A percentile compares a stretch with the other conserved stretches of the same genome.
Conservation (phyloP, 2,113 vertebrate genomes). For the Sarotherodon lohbergeri region DNA sequence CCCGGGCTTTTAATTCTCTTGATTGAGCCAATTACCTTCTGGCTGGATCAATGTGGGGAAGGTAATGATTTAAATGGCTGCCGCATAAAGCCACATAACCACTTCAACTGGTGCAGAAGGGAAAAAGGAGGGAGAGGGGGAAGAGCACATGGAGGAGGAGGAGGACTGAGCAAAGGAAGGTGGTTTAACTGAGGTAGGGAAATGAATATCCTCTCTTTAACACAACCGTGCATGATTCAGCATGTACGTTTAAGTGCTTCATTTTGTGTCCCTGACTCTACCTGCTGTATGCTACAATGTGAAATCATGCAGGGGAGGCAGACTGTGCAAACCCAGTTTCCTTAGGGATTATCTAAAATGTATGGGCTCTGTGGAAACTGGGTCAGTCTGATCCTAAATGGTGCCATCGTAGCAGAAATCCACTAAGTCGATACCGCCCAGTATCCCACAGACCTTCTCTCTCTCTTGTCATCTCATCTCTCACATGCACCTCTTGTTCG, state of each 20-base stretch:
- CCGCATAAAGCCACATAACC: constrained; percentile 54
- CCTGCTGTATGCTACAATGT: constrained; percentile 39
- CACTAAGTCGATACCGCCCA: constrained; percentile 46
- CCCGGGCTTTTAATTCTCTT: constrained; percentile 67
- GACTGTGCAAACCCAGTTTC: constrained; percentile 43
- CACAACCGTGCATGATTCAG: constrained; percentile 60
- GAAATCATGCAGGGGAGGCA: constrained; percentile 31
- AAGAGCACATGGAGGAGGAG: background rate
- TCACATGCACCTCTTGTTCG: constrained; percentile 3
- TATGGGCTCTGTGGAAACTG: constrained; percentile 61
- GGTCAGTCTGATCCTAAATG: constrained; percentile 67
- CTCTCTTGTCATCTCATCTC: constrained; percentile 1
- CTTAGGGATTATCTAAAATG: constrained; percentile 63
- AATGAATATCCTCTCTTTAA: constrained; percentile 60
- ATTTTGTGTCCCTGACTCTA: constrained; percentile 40
- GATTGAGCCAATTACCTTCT: constrained; percentile 73
- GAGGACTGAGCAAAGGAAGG: constrained; percentile 22
- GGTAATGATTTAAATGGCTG: constrained; percentile 70
- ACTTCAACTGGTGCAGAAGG: constrained; percentile 34
- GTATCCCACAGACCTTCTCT: constrained; percentile 7
- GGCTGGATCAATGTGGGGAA: constrained; percentile 66
- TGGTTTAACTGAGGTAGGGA: constrained; percentile 31
- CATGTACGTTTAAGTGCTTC: constrained; percentile 55
- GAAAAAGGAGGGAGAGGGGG: background rate
- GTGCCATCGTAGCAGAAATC: constrained; percentile 52